Conservation (phyloP, 2,888 invertebrate genomes). For the Zhuqinia jingwanae region DNA sequence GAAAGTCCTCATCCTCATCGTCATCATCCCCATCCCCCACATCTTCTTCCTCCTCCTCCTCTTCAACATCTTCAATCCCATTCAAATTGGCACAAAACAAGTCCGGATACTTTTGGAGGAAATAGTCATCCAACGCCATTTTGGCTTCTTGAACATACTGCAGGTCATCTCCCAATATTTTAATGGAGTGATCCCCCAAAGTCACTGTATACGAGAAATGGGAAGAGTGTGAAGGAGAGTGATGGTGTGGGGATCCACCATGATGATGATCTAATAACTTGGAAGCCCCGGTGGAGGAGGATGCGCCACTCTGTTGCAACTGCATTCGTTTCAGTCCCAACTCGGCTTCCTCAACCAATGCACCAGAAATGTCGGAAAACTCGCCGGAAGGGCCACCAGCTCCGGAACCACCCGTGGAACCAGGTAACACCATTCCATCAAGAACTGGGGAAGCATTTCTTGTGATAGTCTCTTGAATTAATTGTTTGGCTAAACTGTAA, state of each 20-base stretch:
- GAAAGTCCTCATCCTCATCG: neutral
- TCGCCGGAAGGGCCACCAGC: too few relatives aligned
- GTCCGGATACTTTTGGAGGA: constrained; percentile 80
- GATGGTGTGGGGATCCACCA: constrained; percentile 38
- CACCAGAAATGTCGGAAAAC: too few relatives aligned
- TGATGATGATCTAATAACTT: neutral
- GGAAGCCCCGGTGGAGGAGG: neutral
- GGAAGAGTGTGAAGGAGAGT: constrained; percentile 22
- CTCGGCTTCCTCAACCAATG: constrained; percentile 24
- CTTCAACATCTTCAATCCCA: constrained; percentile 64
- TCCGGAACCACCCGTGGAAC: constrained; percentile 80
- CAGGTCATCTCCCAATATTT: constrained; percentile 92
- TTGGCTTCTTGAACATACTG: constrained; percentile 93
- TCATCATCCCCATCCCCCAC: constrained; percentile 1
- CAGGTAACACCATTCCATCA: constrained; percentile 76
- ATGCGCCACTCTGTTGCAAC: constrained; percentile 15
- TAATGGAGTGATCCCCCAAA: constrained; percentile 90
- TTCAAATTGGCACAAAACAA: constrained; percentile 71
- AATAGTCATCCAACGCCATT: constrained; percentile 93
- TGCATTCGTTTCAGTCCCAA: constrained; percentile 81
- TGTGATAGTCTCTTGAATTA: constrained; percentile 97
- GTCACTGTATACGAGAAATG: constrained; percentile 92
- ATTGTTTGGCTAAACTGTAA: constrained; percentile 91
- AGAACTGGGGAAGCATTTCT: constrained; percentile 95
- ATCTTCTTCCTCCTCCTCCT: constrained; percentile 31